A percentile compares a stretch with the other conserved stretches of the same genome.
Conservation (phyloP, 2,888 invertebrate genomes). For the Eristalinus sepulchralis region DNA sequence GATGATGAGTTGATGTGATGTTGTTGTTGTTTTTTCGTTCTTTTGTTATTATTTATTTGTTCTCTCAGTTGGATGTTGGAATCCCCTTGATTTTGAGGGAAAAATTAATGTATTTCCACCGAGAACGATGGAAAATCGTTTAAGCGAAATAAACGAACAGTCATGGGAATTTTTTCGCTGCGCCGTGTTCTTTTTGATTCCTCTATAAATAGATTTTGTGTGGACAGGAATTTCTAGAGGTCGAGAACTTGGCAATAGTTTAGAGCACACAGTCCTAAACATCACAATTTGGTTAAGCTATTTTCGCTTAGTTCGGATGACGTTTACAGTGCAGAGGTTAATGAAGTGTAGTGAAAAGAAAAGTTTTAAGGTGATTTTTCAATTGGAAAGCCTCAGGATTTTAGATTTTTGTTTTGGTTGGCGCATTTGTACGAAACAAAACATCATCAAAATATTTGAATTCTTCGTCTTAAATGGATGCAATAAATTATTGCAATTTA, state of each 20-base stretch:
- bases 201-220: constrained; percentile 32
- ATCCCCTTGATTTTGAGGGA: constrained; percentile 25
- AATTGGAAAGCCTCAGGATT: no score
- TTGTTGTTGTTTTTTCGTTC: neutral
- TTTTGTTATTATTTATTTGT: neutral
- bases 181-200: neutral
- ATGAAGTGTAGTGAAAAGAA: neutral
- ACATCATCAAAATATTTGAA: no score
- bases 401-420: no score
- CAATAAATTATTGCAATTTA: no score
- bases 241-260: constrained; percentile 24
- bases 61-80: constrained; percentile 10
- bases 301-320: neutral
- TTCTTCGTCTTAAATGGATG: no score
- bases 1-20: constrained; percentile 10
- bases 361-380: no score
- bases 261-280: neutral
- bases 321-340: neutral
- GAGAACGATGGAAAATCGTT: constrained; percentile 9
- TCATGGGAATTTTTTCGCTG: constrained; percentile 43
- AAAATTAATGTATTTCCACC: neutral
- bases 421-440: no score
- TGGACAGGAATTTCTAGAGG: constrained; percentile 12
- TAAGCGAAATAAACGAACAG: constrained; percentile 4
- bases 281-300: neutral